Evolutionary conservation across 2,113 vertebrate species (phyloP).

Genomic region (Mobula birostris): DNA sequence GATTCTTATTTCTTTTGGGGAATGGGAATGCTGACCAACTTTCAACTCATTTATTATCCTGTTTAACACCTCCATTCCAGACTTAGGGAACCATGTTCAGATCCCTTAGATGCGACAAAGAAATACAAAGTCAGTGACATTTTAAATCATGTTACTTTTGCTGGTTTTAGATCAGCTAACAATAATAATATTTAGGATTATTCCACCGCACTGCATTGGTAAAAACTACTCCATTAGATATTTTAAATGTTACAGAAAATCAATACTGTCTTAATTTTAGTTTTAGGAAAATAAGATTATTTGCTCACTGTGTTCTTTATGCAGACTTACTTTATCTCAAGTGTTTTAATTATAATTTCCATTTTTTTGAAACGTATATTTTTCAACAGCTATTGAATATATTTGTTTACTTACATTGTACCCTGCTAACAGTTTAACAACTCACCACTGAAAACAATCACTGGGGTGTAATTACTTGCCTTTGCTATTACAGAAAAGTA

Average conservation of each 20-base stretch:
- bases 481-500: neutral
- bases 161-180: neutral
- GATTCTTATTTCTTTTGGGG: neutral
- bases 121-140: neutral
- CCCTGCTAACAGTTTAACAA: neutral
- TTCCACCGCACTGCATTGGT: no score
- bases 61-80: neutral
- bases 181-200: neutral
- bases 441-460: neutral
- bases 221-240: no score
- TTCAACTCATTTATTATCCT: neutral
- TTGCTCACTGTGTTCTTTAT: neutral
- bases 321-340: neutral
- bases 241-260: neutral
- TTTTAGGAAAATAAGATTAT: neutral
- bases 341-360: neutral
- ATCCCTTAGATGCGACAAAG: neutral
- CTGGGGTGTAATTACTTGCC: neutral
- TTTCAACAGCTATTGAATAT: neutral
- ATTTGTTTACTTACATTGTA: neutral
- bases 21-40: neutral
- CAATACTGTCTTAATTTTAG: neutral
- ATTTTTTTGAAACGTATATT: neutral
- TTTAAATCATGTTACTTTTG: neutral
- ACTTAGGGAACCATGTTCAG: neutral